Base-by-base conservation (phyloP, 2,888 invertebrate species). In the Willowsia nigromaculata region DNA sequence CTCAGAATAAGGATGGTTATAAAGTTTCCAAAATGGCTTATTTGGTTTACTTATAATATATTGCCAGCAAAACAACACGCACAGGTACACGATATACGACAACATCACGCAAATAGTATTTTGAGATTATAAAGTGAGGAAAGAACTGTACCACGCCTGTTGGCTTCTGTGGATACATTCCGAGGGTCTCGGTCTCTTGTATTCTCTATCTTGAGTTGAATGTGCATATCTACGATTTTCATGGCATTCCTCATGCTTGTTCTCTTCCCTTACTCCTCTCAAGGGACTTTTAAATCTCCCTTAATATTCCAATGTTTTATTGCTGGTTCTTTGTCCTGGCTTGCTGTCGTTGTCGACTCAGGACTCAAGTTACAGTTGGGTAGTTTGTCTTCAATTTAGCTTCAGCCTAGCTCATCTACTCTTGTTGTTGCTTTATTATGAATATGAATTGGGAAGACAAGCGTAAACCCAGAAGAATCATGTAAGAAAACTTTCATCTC, bases 201-300 rank as follows among this genome's bases (percentile, higher is more conserved):
- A 9, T 9, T 37, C 7, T 5, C 5, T 65, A 11, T 56, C 22
- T 22, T 56, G 18, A 30, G 65, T 33, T 30, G 7, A 15, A 22
- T 76, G 22, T 22, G 53, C 22, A 6, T 50, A 9, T 59, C 25
- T 25, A 59, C 27, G 27, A 13, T 27, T 40, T 68, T 40, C 68
- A 53, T 74, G 53, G n/a, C 30, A 81, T 47, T 84, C 53, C 47
- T 82, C 43, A 40, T 83, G 37, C 74, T 56, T 50, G 74, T 85
- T 76, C 76, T 47, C 15, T 59, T 59, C 22, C 62, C 47, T 9
- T 43, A 43, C 37, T 22, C 2, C 50, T 81, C 90, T 62, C 90
- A 85, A 53, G 90, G 74, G 90, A 90, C 88, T 85, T 90, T 81
- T 90, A 90, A 90, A 90, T 90, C 90, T 90, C 84, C 84, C 76